Evolutionary conservation across 2,113 vertebrate species (phyloP).

Genomic region (Setophaga kirtlandii): DNA sequence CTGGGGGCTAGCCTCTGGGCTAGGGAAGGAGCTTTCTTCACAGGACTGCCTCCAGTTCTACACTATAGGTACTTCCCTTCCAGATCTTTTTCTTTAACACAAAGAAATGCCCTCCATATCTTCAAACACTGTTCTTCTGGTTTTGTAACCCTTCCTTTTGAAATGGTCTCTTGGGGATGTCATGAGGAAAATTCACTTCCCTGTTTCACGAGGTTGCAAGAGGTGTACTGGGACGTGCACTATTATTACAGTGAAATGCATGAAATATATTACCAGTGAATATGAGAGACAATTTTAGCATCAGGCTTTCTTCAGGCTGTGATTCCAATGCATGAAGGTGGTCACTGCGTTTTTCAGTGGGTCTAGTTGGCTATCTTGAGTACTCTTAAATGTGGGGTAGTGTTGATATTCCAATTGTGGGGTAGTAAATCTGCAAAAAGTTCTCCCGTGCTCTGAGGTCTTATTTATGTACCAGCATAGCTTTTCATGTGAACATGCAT

Average conservation of each 20-base stretch:
- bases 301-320: neutral
- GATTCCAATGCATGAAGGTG: neutral
- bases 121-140: neutral
- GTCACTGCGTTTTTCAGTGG: neutral
- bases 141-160: neutral
- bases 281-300: neutral
- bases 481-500: neutral
- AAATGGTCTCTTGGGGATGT: neutral
- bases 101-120: neutral
- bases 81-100: neutral
- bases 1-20: neutral
- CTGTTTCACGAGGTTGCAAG: neutral
- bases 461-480: neutral
- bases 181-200: neutral
- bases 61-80: neutral
- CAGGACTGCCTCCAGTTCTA: neutral
- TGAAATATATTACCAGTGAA: neutral
- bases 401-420: neutral
- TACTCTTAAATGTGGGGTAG: neutral
- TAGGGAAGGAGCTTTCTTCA: neutral
- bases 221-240: fast-evolving
- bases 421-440: neutral
- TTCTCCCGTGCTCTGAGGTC: neutral
- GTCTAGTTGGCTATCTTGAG: neutral
- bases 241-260: neutral